These are phyloP conservation scores for Eucidaris tribuloides DNA, from an alignment of 35 echinoderm and acorn worm species.

Conservation along the genomic window DNA sequence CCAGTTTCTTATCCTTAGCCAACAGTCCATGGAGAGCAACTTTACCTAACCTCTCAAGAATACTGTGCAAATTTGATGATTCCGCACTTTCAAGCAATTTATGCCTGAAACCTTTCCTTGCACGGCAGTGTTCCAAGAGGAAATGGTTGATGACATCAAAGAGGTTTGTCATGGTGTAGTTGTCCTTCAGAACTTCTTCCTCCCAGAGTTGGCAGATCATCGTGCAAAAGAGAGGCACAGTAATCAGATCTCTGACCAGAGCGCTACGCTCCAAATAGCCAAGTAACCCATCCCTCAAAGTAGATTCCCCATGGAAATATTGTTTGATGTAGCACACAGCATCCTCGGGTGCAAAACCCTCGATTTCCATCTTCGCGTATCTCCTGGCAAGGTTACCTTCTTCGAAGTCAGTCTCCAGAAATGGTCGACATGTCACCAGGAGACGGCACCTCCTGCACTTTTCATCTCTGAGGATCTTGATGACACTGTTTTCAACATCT, in stretches of 20 bases:
- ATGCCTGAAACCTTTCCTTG: not conserved
- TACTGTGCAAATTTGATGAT: too few species aligned
- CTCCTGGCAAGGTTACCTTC: not conserved
- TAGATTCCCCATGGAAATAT: not conserved
- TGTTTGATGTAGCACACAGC: not conserved
- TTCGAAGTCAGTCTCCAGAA: not conserved
- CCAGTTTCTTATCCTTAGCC: not conserved
- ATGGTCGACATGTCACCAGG: not conserved
- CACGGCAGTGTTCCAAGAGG: not conserved
- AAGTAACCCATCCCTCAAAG: not conserved
- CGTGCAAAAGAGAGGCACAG: not conserved
- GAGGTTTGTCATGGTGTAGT: not conserved
- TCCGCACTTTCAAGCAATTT: not conserved
- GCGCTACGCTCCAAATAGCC: not conserved
- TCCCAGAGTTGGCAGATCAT: constrained; percentile 6
- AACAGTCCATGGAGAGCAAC: not conserved
- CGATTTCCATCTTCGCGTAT: constrained; percentile 4
- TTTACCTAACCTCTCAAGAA: not conserved
- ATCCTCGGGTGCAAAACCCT: not conserved
- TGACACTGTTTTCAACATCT: not conserved
- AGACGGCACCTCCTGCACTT: not conserved
- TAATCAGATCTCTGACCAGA: not conserved
- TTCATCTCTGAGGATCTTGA: not conserved
- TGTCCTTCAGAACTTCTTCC: not conserved
- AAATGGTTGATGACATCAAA: constrained; percentile 16